These are phyloP conservation scores for Gastracanthus pulcherrimus DNA, from an alignment of 2,888 invertebrate genomes.

Conservation along the genomic window DNA sequence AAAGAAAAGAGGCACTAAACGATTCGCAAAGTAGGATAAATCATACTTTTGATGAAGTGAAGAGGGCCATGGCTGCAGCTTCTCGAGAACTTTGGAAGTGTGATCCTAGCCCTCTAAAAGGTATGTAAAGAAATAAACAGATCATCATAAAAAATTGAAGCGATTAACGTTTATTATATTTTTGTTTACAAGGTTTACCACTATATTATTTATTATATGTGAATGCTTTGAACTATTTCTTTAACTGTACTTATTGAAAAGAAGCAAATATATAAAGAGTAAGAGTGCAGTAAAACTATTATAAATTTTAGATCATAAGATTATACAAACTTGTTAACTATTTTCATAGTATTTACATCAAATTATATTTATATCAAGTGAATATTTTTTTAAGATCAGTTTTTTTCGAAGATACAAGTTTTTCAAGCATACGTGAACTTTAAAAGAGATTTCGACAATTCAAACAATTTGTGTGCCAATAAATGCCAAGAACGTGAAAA, in stretches of 20 bases:
- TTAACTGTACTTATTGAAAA: too few species aligned
- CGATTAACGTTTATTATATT: too few species aligned
- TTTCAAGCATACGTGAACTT: slow-evolving; percentile 9
- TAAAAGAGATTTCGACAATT: neutral
- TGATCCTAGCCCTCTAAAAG: slow-evolving; percentile 6
- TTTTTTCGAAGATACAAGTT: neutral
- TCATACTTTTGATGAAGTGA: neutral
- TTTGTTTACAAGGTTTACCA: too few species aligned
- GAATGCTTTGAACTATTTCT: too few species aligned
- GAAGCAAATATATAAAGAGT: too few species aligned
- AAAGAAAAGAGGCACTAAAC: neutral
- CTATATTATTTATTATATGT: too few species aligned
- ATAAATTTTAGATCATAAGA: too few species aligned
- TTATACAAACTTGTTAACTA: neutral
- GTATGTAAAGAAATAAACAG: too few species aligned
- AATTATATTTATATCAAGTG: neutral
- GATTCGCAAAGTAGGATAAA: neutral
- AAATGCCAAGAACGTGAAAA: too few species aligned
- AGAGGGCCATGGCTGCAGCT: neutral
- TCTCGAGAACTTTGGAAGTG: slow-evolving; percentile 27
- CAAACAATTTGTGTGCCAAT: neutral
- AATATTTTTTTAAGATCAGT: neutral
- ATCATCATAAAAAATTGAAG: too few species aligned
- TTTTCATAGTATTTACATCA: neutral
- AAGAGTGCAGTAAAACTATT: too few species aligned